Conservation (phyloP, 2,888 invertebrate genomes). For the Drosophila maculinotata region DNA sequence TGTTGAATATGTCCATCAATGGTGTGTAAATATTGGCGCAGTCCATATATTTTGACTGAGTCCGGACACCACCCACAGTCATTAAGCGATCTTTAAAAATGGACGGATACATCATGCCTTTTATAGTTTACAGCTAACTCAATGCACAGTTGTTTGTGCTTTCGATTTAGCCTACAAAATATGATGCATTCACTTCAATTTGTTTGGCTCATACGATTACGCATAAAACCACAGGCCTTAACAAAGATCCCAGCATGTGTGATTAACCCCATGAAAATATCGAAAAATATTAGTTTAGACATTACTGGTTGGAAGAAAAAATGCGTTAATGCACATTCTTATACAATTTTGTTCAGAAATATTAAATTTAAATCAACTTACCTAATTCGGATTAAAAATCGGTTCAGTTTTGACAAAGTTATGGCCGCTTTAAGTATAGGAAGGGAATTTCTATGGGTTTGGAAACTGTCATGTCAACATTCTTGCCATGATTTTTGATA, state of each 20-base stretch:
- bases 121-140: conserved; percentile 35
- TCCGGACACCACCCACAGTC: conserved; percentile 48
- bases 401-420: no score
- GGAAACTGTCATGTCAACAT: no score
- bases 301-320: not conserved
- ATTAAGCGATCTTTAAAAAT: conserved; percentile 13
- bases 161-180: conserved; percentile 5
- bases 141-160: conserved; percentile 24
- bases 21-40: conserved; percentile 76
- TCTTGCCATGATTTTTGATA: no score
- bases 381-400: no score
- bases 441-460: no score
- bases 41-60: conserved; percentile 20
- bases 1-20: conserved; percentile 66
- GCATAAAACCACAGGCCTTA: conserved; percentile 11
- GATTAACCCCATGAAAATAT: not conserved
- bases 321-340: not conserved
- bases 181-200: conserved; percentile 18
- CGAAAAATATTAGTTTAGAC: not conserved
- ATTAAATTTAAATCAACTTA: no score
- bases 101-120: conserved; percentile 38
- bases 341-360: no score
- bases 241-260: not conserved
- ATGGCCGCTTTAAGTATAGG: no score
- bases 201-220: conserved; percentile 11